Conservation (phyloP, 2,797 vertebrate genomes). For the Poecile montanus region DNA sequence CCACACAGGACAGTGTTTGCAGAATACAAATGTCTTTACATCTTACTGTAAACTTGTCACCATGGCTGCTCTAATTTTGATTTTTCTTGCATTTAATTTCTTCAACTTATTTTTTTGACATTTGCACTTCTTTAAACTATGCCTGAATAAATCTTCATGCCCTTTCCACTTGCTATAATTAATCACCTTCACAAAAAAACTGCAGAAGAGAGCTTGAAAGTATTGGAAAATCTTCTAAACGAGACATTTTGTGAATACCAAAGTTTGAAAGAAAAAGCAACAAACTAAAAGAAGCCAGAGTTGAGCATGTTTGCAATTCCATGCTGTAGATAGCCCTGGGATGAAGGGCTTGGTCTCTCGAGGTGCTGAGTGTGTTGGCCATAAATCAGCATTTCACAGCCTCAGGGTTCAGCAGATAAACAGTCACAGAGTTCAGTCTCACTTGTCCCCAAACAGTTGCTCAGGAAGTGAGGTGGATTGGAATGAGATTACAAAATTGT, state of each 20-base stretch:
- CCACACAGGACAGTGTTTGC: background rate
- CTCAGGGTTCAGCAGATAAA: background rate
- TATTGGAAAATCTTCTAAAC: background rate
- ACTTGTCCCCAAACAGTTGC: background rate
- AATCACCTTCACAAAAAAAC: background rate
- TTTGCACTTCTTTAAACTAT: slow-evolving; percentile 52
- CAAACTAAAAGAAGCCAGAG: background rate
- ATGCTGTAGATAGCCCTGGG: background rate
- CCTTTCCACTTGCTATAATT: slow-evolving; percentile 57
- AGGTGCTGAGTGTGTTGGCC: background rate
- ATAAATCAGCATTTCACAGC: background rate
- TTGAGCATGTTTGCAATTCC: background rate
- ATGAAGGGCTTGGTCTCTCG: background rate
- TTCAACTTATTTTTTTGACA: slow-evolving; percentile 55
- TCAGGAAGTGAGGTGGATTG: background rate
- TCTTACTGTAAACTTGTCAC: background rate
- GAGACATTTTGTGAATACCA: background rate
- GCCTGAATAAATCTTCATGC: slow-evolving; percentile 56
- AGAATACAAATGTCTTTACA: background rate
- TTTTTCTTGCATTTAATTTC: slow-evolving; percentile 1
- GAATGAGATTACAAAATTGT: background rate
- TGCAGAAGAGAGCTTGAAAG: background rate
- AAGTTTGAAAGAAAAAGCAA: background rate
- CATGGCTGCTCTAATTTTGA: background rate
- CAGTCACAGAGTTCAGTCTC: background rate